Evolutionary conservation across 2,113 vertebrate species (phyloP).

Genomic region (Prietella phreatophila): DNA sequence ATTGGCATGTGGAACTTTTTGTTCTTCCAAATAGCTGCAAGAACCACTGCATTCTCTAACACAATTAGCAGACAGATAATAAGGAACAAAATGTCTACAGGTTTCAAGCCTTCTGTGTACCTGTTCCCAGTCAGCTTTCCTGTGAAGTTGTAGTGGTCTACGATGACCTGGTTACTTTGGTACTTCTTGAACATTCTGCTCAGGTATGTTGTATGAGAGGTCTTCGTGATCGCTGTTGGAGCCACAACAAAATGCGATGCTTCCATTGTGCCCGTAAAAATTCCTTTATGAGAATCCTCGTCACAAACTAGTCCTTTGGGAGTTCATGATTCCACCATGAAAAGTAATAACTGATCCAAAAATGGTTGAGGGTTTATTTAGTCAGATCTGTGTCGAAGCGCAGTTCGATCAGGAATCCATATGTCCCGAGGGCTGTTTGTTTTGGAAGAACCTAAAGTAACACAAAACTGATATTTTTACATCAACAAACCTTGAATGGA

Average conservation of each 20-base stretch:
- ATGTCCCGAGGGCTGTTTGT: background rate
- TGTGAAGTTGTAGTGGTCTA: constrained; percentile 83
- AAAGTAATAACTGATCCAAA: constrained; percentile 12
- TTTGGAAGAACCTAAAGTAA: constrained; percentile 13
- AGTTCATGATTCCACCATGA: constrained; percentile 22
- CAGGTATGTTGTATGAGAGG: constrained; percentile 53
- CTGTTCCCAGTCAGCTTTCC: constrained; percentile 79
- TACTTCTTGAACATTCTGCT: constrained; percentile 68
- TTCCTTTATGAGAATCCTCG: background rate
- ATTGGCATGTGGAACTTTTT: constrained; percentile 89
- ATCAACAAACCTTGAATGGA: too few relatives aligned
- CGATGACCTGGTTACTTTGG: constrained; percentile 73
- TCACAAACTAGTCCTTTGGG: constrained; percentile 35
- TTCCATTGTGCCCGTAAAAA: constrained; percentile 39
- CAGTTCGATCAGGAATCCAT: constrained; percentile 43
- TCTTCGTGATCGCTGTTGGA: constrained; percentile 41
- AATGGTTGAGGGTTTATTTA: background rate
- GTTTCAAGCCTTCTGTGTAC: constrained; percentile 76
- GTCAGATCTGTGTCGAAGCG: background rate
- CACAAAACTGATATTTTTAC: background rate
- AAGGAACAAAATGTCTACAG: constrained; percentile 75
- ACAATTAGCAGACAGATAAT: constrained; percentile 83
- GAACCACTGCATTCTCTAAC: constrained; percentile 82
- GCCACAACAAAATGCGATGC: constrained; percentile 48
- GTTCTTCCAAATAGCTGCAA: constrained; percentile 83